Evolutionary conservation across 2,888 invertebrate species (phyloP), one percentile per base, ranked within the genome.

Genomic region (Epinotia demarniana): DNA sequence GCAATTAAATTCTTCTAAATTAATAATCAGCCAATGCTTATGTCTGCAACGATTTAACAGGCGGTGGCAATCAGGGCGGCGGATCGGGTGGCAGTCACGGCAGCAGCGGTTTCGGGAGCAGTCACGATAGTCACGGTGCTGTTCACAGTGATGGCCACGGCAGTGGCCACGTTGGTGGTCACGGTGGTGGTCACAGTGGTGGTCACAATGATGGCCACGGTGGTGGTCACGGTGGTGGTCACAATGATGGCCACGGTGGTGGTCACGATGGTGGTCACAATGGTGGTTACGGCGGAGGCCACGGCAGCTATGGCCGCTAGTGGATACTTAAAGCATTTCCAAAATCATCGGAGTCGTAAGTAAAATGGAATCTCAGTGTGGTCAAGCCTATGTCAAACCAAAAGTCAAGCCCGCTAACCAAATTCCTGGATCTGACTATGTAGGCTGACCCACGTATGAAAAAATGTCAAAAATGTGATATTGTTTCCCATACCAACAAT

Each of bases 111-210:
- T 70, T 66, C 16, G 73, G 70, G 3, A 18, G 74, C 43, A 62
- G 53, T 11, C 4, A 43, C 23, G 63, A 23, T 23, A 12, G 83
- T 79, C 13, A 79, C 77, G 3, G 23, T 33, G 33, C 81, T 62
- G 60, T 82, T 79, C 13, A 79, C 77, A 27, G 23, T 33, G 33
- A 81, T 62, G 60, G 63, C 13, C 16, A 67, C 72, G 75, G 77
- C 5, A 68, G 77, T 63, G 77, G 78, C 4, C 70, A 77, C 69
- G 27, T 6, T 6, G 27, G 33, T 39, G 75, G 74, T n/a, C 77
- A 78, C 27, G 79, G 79, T 13, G 76, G 78, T 1, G 60, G 72
- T 33, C 67, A 77, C 13, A 49, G 73, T 11, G 55, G 63, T 0
- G 64, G 72, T 12, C 69, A 77, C 1, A 67, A 43, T 23, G 23